Conservation (phyloP, 2,113 vertebrate species). For the Caranx ignobilis region DNA sequence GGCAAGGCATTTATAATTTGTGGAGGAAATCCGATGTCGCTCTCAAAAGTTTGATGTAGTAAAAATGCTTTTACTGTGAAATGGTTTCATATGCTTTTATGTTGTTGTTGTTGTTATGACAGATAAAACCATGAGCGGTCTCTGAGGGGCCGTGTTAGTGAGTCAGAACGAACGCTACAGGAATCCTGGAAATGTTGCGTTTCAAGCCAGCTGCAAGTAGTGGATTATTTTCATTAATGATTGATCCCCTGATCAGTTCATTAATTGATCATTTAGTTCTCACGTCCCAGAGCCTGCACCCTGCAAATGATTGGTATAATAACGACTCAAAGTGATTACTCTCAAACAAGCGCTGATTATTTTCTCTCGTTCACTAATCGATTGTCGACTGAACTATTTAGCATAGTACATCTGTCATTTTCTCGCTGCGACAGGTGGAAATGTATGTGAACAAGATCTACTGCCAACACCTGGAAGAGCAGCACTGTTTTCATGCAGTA, state of each 20-base stretch:
- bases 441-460: neutral
- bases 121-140: neutral
- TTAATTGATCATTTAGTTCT: neutral
- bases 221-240: too few relatives aligned
- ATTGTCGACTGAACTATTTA: neutral
- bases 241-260: neutral
- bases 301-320: neutral
- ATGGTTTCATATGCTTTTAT: too few relatives aligned
- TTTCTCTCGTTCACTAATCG: neutral
- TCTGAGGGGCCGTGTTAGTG: neutral
- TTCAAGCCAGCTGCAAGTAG: too few relatives aligned
- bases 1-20: constrained; percentile 44
- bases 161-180: too few relatives aligned
- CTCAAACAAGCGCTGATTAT: neutral
- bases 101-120: too few relatives aligned
- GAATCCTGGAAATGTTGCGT: too few relatives aligned
- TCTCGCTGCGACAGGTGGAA: neutral
- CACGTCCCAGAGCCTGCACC: neutral
- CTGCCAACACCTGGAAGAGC: neutral
- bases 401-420: neutral
- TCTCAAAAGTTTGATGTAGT: neutral
- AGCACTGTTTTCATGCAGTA: neutral
- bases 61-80: neutral
- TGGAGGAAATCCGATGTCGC: neutral
- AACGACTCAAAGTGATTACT: too few relatives aligned